Conservation (phyloP, 2,888 invertebrate species). For the Eudasyphora cyanicolor region DNA sequence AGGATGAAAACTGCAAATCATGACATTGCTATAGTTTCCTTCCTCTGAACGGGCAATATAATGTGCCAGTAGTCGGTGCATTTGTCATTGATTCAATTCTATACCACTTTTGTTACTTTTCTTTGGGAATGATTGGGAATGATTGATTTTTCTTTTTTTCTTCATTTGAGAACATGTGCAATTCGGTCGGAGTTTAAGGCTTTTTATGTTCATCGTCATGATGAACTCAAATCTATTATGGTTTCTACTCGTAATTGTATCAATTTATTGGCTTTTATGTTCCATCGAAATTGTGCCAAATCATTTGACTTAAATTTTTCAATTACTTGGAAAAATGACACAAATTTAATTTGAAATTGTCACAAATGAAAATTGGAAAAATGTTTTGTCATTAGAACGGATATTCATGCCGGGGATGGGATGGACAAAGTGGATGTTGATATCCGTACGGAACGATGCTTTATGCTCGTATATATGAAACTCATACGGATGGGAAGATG, state of each 20-base stretch:
- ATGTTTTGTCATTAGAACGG: neutral
- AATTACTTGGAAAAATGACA: conserved; percentile 3
- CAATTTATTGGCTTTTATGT: conserved; percentile 8
- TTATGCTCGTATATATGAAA: neutral
- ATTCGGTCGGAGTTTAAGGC: neutral
- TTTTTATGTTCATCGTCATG: neutral
- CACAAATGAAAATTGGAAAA: neutral
- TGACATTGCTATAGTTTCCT: neutral
- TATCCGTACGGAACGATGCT: neutral
- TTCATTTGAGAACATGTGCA: too few relatives aligned
- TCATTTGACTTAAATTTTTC: conserved; percentile 20
- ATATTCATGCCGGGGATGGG: conserved; percentile 7
- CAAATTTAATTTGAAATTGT: conserved; percentile 24
- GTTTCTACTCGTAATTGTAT: neutral
- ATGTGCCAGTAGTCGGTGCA: neutral
- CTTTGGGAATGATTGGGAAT: neutral
- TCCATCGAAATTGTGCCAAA: neutral
- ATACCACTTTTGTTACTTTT: neutral
- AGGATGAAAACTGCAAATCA: neutral
- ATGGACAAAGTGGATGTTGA: neutral
- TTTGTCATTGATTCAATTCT: neutral
- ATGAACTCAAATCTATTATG: conserved; percentile 7
- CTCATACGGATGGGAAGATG: neutral
- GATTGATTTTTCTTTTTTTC: too few relatives aligned
- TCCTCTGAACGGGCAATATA: neutral